Evolutionary conservation across 2,113 vertebrate genomes (phyloP), one percentile per base, ranked within the genome.

Genomic region (Hippocampus guttulatus): DNA sequence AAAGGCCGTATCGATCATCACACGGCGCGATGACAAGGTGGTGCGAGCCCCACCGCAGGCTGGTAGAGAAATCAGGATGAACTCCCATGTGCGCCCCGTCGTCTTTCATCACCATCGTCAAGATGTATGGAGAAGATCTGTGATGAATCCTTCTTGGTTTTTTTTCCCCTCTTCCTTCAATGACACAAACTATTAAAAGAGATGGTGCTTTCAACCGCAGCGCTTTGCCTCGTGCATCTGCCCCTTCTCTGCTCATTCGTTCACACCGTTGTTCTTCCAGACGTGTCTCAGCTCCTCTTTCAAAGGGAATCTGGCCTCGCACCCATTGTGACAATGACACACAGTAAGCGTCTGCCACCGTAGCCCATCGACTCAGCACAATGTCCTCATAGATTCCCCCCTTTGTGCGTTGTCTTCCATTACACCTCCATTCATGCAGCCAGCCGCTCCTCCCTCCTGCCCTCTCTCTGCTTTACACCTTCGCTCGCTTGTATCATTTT

Each of bases 331-430:
- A 89, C 86, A 87, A 41, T 85, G 87, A 86, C 81, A 49, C 77
- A 88, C 80, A 49, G 81, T 65, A 54, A 71, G 61, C 68, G 67
- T 84, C 82, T 76, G 71, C 79, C 70, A 74, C 74, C 74, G 72
- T 78, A 87, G 82, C 78, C 80, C 73, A 83, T 87, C 81, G 66
- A 77, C 83, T 84, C 77, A 79, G 77, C 74, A 74, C 81, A 77
- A 73, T 75, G 84, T 83, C 83, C 77, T 63, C 33, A 27, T 63
- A 72, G 68, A 79, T 86, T 81, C 70, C 12, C 25, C 71, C 70
- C 63, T 2, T n/a, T 58, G 70, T 71, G 67, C 67, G 65, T 70
- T 70, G 69, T 82, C 76, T 77, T 88, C 83, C 77, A 75, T 86
- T 83, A 84, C 79, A 75, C 72, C 64, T 78, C 63, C 33, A 52